Percentiles rank a stretch among this genome's conserved stretches.
Evolutionary conservation across 2,113 vertebrate genomes (phyloP).

Genomic region (Myocastor coypus): DNA sequence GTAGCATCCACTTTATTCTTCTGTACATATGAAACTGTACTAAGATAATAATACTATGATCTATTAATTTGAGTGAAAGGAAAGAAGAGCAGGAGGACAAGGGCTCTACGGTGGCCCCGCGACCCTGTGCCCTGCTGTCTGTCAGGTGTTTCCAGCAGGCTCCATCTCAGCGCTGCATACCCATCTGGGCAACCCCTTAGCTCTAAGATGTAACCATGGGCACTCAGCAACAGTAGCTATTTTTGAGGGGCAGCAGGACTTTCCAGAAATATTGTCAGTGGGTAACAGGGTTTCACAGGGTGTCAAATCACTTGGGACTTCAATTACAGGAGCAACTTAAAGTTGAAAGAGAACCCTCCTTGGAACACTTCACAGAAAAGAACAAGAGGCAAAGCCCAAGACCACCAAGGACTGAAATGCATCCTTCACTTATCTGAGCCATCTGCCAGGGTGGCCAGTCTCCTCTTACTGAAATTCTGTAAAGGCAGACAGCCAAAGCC

Average conservation of each 20-base stretch:
- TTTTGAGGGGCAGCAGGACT: conserved; percentile 35
- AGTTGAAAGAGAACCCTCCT: not conserved
- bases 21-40: not conserved
- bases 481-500: not conserved
- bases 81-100: not conserved
- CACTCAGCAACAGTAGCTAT: not conserved
- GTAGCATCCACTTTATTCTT: not conserved
- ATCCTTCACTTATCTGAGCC: not conserved
- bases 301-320: not conserved
- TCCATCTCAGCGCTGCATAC: not conserved
- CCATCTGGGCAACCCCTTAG: not conserved
- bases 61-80: not conserved
- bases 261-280: not conserved
- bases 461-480: not conserved
- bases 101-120: not conserved
- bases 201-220: not conserved
- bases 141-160: not conserved
- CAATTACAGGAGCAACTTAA: not conserved
- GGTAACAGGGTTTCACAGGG: not conserved
- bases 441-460: not conserved
- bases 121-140: not conserved
- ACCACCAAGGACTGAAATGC: not conserved
- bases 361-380: not conserved
- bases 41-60: not conserved
- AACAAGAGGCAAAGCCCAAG: not conserved